These are phyloP conservation scores for Portunus trituberculatus DNA, from an alignment of 1,140 invertebrate species.

Conservation along the genomic window DNA sequence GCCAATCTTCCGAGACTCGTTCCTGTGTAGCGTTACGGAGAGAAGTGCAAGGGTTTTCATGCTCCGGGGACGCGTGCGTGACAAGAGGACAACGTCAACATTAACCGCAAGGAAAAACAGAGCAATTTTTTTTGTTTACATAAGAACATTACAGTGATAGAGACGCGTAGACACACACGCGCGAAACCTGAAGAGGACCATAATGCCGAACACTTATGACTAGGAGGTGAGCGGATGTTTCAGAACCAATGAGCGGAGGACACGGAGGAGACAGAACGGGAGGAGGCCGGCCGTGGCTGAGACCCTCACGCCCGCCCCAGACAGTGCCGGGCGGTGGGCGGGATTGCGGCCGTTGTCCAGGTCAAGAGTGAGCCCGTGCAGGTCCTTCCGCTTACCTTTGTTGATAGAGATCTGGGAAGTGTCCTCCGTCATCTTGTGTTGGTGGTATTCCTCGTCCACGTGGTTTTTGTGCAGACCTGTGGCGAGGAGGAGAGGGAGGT, in stretches of 20 bases:
- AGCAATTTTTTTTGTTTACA: not conserved
- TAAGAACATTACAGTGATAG: not conserved
- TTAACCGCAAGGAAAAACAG: not conserved
- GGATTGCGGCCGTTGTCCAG: not conserved
- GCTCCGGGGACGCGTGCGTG: conserved; percentile 14
- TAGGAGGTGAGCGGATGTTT: not conserved
- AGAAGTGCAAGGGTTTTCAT: not conserved
- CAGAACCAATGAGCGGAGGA: conserved; percentile 31
- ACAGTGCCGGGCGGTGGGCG: not conserved
- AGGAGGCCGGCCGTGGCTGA: not conserved
- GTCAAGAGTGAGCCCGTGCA: conserved; percentile 41
- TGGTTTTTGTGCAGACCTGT: conserved; percentile 61
- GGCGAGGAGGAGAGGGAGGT: not conserved
- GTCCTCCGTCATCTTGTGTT: conserved; percentile 47
- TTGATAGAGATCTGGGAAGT: conserved; percentile 47
- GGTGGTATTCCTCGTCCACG: conserved; percentile 53
- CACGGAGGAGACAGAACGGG: not conserved
- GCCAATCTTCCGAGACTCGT: not conserved
- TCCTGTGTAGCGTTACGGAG: not conserved
- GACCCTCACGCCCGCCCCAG: not conserved
- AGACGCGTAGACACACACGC: not conserved
- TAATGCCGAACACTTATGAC: conserved; percentile 4
- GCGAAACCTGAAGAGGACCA: not conserved
- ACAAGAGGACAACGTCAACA: not conserved
- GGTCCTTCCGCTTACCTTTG: conserved; percentile 64